Evolutionary conservation across 2,113 vertebrate genomes (phyloP).

Genomic region (Cathartes aura): DNA sequence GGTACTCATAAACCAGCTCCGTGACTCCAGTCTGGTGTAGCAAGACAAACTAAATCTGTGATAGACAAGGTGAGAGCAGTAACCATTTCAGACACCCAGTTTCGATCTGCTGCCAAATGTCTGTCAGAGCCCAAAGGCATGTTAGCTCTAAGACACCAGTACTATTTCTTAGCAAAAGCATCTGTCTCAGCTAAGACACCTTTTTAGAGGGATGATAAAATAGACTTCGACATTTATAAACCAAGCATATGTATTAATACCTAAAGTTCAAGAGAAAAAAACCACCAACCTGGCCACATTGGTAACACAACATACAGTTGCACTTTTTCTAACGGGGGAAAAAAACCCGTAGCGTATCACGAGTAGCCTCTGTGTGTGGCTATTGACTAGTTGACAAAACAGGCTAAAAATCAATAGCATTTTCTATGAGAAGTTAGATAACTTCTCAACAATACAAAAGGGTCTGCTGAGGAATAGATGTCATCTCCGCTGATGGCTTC

Average conservation of each 20-base stretch:
- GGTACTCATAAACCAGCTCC: neutral
- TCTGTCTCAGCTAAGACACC: neutral
- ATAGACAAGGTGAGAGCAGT: constrained; percentile 20
- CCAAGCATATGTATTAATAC: neutral
- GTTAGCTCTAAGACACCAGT: neutral
- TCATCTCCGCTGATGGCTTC: constrained; percentile 49
- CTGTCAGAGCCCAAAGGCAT: constrained; percentile 36
- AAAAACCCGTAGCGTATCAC: neutral
- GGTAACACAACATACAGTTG: neutral
- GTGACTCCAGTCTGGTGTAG: neutral
- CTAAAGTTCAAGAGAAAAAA: neutral
- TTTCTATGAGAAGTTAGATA: constrained; percentile 76
- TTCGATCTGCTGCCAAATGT: constrained; percentile 8
- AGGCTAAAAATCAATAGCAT: constrained; percentile 75
- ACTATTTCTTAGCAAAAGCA: neutral
- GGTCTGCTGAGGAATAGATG: constrained; percentile 53
- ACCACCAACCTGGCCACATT: neutral
- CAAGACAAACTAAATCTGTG: neutral
- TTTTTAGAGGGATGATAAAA: neutral
- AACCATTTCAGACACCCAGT: neutral
- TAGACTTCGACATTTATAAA: neutral
- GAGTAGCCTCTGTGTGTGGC: neutral
- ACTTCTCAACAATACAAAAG: constrained; percentile 63
- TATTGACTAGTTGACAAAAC: constrained; percentile 79
- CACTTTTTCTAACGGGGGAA: neutral